Evolutionary conservation across 2,113 vertebrate species (phyloP), one percentile per base, ranked within the genome.

Genomic region (Albula glossodonta): DNA sequence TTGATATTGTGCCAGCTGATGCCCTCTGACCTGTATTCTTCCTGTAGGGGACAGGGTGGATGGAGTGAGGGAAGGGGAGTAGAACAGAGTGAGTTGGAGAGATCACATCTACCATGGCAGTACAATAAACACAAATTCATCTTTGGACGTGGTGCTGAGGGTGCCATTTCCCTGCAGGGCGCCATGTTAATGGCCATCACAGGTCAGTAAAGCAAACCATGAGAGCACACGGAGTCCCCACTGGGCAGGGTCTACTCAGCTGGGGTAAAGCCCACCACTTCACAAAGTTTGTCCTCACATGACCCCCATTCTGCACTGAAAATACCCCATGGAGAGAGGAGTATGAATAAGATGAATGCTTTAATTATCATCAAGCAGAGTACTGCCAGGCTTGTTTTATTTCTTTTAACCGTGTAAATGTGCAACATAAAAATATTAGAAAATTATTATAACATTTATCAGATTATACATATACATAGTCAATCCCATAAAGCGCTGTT

Each of bases 1-100:
- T 99, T 97, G 0, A 99, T 99, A 93, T 98, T 99, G 88, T 96
- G 95, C 98, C 98, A 99, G 94, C 95, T 97, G 93, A 99, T 99
- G 90, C 97, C 97, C 94, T 99, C 98, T 57, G 92, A 93, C 90
- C 97, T 94, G 83, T 99, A 99, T 80, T 99, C 98, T 92, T 99
- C 98, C 98, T 99, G 90, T 80, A 80, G 84, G 63, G 85, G 86
- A 82, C 87, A 91, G 82, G 31, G 31, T 41, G 31, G 31, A 41
- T 41, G 31, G 31, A 41, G n/a, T 56, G 22, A 66, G 2, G 13
- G 17, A 88, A 11, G 63, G 83, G 9, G 81, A 13, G 88, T 22
- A 89, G 49, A 82, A 17, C 4, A 87, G 56, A 8, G 31, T 63
- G 56, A 70, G 70, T n/a, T 41, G 31, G 31, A 41, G 31, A 41